Conservation (phyloP, 2,113 vertebrate genomes). For the Scolopax mira region DNA sequence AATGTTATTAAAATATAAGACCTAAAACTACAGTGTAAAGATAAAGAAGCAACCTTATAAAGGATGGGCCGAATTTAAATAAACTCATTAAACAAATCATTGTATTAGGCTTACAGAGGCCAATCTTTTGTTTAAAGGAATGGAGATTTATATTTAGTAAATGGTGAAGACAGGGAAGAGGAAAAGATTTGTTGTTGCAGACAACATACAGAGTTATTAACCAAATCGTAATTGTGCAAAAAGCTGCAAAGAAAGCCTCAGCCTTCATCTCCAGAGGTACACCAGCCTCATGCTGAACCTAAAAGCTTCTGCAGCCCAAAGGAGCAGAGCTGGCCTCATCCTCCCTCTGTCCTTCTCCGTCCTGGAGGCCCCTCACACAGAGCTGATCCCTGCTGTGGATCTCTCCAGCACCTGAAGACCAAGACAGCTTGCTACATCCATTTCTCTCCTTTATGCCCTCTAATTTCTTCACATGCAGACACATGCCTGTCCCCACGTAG, state of each 20-base stretch:
- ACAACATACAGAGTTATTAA: background rate
- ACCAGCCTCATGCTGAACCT: background rate
- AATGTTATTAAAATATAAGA: background rate
- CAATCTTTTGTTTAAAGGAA: background rate
- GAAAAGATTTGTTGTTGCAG: background rate
- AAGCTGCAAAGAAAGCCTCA: background rate
- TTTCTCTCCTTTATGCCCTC: background rate
- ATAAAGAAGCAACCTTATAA: conserved; percentile 20
- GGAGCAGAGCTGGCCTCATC: background rate
- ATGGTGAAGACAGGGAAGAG: background rate
- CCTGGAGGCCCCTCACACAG: background rate
- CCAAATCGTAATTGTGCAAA: background rate
- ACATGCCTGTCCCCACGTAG: background rate
- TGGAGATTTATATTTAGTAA: background rate
- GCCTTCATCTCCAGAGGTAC: background rate
- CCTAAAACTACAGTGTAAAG: background rate
- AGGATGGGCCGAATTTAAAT: conserved; percentile 6
- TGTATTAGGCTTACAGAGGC: background rate
- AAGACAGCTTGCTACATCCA: background rate
- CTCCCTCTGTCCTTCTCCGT: background rate
- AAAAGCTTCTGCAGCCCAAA: background rate
- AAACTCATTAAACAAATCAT: background rate
- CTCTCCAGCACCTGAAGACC: background rate
- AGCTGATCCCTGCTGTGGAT: background rate
- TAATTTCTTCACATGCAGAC: background rate